A percentile compares a stretch with the other conserved stretches of the same genome.
Conservation (phyloP, 2,888 invertebrate species). For the Ptychoptera albimana region DNA sequence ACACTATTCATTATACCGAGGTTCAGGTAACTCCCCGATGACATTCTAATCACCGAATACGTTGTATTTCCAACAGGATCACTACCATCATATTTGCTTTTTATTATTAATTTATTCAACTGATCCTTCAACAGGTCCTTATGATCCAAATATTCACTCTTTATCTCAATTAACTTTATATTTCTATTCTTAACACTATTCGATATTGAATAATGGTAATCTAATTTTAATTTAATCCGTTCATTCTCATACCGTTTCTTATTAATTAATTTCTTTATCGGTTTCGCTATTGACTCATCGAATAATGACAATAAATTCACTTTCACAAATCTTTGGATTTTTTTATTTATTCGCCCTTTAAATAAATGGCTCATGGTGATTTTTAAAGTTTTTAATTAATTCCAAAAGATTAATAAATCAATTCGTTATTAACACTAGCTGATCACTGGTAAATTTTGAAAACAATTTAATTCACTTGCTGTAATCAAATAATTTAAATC, state of each 20-base stretch:
- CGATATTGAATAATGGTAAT: not conserved
- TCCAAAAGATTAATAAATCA: too few relatives aligned
- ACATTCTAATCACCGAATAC: constrained; percentile 6
- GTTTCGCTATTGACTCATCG: constrained; percentile 5
- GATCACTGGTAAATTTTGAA: too few relatives aligned
- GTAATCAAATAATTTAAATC: too few relatives aligned
- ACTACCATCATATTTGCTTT: not conserved
- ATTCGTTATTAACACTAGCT: too few relatives aligned
- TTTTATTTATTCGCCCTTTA: constrained; percentile 1
- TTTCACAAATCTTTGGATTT: constrained; percentile 6
- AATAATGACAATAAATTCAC: constrained; percentile 6
- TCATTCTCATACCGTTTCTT: not conserved
- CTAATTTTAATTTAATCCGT: constrained; percentile 2
- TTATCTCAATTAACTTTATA: not conserved
- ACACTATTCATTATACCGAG: constrained; percentile 7
- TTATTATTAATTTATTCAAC: not conserved
- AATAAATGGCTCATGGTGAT: not conserved
- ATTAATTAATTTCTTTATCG: constrained; percentile 6
- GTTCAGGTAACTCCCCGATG: constrained; percentile 9
- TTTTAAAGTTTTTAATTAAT: too few relatives aligned
- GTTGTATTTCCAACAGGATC: not conserved
- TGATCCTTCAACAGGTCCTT: constrained; percentile 3
- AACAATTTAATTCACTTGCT: too few relatives aligned
- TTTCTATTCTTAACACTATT: constrained; percentile 3
- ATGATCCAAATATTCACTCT: constrained; percentile 2